Evolutionary conservation across 2,888 invertebrate genomes (phyloP).

Genomic region (Scaptomyza tumidula): DNA sequence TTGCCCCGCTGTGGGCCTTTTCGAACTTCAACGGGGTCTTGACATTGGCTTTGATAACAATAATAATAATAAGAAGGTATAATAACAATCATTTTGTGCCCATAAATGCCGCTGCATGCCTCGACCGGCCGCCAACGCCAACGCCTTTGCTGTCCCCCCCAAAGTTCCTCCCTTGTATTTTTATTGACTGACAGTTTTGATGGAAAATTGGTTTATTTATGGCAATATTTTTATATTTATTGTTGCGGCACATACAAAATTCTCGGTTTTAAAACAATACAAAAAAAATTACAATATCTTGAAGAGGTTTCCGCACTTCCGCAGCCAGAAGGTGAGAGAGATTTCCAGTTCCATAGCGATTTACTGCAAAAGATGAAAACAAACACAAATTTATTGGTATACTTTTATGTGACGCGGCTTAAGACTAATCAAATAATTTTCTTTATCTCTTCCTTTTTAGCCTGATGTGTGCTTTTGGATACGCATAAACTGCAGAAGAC

Average conservation of each 20-base stretch:
- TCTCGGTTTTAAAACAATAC: constrained; percentile 17
- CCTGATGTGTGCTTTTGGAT: constrained; percentile 25
- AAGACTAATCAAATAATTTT: constrained; percentile 36
- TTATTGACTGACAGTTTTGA: constrained; percentile 63
- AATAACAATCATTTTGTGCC: constrained; percentile 73
- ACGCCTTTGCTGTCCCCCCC: too few species aligned
- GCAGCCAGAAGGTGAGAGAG: not conserved
- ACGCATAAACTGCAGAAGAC: constrained; percentile 14
- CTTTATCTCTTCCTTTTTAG: constrained; percentile 35
- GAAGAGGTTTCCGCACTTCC: not conserved
- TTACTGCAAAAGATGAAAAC: constrained; percentile 30
- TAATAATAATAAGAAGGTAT: constrained; percentile 72
- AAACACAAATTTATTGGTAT: constrained; percentile 39
- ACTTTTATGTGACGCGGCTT: constrained; percentile 25
- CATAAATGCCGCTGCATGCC: constrained; percentile 58
- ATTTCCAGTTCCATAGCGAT: constrained; percentile 1
- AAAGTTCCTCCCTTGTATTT: constrained; percentile 27
- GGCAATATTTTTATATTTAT: constrained; percentile 63
- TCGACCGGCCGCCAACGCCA: constrained; percentile 5
- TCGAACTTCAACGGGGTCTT: constrained; percentile 40
- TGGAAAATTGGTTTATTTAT: constrained; percentile 72
- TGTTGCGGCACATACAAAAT: constrained; percentile 42
- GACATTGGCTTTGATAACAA: constrained; percentile 74
- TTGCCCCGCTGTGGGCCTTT: constrained; percentile 27
- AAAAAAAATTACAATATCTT: constrained; percentile 39